These are phyloP conservation scores for Callopanchax toddi DNA, from an alignment of 2,113 vertebrate species.

Conservation along the genomic window DNA sequence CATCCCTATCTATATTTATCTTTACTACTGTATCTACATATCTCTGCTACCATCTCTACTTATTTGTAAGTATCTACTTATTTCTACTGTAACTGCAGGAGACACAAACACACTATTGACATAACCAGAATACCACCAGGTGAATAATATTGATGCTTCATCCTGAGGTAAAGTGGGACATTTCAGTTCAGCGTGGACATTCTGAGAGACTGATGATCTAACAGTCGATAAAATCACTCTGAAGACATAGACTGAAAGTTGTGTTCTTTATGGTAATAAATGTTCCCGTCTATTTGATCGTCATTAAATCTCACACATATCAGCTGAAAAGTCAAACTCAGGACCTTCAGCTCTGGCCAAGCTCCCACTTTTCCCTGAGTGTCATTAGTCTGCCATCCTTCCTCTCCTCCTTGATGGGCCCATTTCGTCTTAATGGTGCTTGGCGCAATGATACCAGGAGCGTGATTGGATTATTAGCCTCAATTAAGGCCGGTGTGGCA, in stretches of 20 bases:
- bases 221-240: conserved; percentile 17
- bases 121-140: too few species aligned
- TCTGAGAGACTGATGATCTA: conserved; percentile 14
- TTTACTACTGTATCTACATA: too few species aligned
- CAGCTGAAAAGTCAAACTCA: conserved; percentile 26
- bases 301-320: conserved; percentile 50
- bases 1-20: too few species aligned
- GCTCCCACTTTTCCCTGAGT: conserved; percentile 17
- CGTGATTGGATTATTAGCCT: conserved; percentile 73
- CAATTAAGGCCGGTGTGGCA: conserved; percentile 70
- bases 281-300: conserved; percentile 36
- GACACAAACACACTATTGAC: too few species aligned
- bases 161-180: too few species aligned
- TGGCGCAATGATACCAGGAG: conserved; percentile 58
- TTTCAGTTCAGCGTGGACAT: background rate
- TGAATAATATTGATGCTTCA: too few species aligned
- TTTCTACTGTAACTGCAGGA: too few species aligned
- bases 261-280: conserved; percentile 34
- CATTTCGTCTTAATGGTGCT: conserved; percentile 69
- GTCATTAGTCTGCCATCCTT: conserved; percentile 54
- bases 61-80: too few species aligned
- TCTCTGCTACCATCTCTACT: too few species aligned
- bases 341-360: conserved; percentile 39
- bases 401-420: conserved; percentile 44
- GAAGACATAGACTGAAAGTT: conserved; percentile 26